Evolutionary conservation across 2,797 vertebrate species (phyloP).

Genomic region (Philypnodon macrostomus): DNA sequence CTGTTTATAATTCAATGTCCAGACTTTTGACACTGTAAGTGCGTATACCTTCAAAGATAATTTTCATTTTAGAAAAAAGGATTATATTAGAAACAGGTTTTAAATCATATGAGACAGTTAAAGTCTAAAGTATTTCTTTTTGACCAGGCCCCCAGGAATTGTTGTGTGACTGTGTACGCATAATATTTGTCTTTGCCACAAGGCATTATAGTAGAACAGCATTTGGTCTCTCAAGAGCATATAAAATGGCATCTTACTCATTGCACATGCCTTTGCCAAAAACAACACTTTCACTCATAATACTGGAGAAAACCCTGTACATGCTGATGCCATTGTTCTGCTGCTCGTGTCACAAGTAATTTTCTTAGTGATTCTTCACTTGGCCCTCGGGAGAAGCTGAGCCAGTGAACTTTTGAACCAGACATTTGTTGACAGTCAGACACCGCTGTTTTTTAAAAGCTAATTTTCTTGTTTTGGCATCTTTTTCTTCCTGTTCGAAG

Average conservation of each 20-base stretch:
- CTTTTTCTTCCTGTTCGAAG: constrained; percentile 67
- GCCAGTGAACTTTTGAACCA: constrained; percentile 62
- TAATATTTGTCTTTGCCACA: constrained; percentile 19
- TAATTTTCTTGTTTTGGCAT: constrained; percentile 27
- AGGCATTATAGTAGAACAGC: constrained; percentile 26
- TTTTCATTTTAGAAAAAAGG: too few species aligned
- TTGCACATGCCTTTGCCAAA: constrained; percentile 29
- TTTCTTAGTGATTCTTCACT: constrained; percentile 36
- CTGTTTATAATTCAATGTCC: too few species aligned
- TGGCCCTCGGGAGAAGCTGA: constrained; percentile 40
- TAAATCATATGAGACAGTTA: too few species aligned
- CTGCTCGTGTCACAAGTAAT: constrained; percentile 20
- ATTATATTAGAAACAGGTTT: too few species aligned
- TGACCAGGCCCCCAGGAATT: constrained; percentile 10
- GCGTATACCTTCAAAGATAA: too few species aligned
- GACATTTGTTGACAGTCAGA: constrained; percentile 44
- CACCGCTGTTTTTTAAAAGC: constrained; percentile 23
- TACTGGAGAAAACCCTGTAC: constrained; percentile 22
- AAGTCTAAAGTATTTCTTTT: not conserved
- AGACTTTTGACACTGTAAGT: too few species aligned
- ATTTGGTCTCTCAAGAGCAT: constrained; percentile 23
- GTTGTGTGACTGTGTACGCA: constrained; percentile 28
- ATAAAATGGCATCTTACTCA: constrained; percentile 31
- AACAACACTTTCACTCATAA: constrained; percentile 44
- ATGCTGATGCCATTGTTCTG: constrained; percentile 39